Conservation (phyloP, 2,888 invertebrate genomes). For the Alviniconcha strummeri region DNA sequence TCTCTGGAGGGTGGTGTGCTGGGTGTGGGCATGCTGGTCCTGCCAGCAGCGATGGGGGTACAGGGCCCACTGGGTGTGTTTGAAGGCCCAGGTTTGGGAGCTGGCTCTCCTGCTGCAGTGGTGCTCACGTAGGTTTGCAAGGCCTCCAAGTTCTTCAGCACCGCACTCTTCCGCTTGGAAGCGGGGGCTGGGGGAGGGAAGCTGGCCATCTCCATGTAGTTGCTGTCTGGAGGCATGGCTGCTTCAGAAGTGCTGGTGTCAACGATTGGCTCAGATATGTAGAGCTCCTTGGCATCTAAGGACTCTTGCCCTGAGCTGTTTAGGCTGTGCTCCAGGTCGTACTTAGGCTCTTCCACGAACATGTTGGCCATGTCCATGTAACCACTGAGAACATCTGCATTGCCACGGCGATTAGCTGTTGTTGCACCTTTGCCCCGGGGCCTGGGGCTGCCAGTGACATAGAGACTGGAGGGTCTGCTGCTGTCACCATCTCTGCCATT, state of each 20-base stretch:
- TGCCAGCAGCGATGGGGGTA: not conserved
- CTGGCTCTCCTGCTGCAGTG: conserved; percentile 36
- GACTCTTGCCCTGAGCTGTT: conserved; percentile 2
- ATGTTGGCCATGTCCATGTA: conserved; percentile 62
- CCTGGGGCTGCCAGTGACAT: conserved; percentile 24
- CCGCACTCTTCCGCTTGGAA: conserved; percentile 44
- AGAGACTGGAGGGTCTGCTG: conserved; percentile 18
- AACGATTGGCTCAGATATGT: conserved; percentile 42
- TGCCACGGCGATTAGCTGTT: conserved; percentile 6
- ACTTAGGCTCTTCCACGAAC: conserved; percentile 44
- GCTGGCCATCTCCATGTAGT: conserved; percentile 63
- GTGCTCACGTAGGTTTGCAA: conserved; percentile 48
- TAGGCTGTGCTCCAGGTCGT: not conserved
- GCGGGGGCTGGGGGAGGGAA: conserved; percentile 30
- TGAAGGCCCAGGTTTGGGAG: conserved; percentile 6
- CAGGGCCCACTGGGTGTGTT: conserved; percentile 13
- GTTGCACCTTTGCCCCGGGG: not conserved
- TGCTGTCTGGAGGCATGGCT: conserved; percentile 48
- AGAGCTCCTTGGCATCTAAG: conserved; percentile 12
- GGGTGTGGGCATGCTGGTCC: conserved; percentile 25
- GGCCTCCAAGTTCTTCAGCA: conserved; percentile 49
- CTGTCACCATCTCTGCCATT: not conserved
- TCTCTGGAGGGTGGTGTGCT: not conserved
- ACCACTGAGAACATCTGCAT: conserved; percentile 41
- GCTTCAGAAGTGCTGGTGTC: conserved; percentile 34